Evolutionary conservation across 2,797 vertebrate species (phyloP), one percentile per base, ranked within the genome.

Genomic region (Protonibea diacanthus): DNA sequence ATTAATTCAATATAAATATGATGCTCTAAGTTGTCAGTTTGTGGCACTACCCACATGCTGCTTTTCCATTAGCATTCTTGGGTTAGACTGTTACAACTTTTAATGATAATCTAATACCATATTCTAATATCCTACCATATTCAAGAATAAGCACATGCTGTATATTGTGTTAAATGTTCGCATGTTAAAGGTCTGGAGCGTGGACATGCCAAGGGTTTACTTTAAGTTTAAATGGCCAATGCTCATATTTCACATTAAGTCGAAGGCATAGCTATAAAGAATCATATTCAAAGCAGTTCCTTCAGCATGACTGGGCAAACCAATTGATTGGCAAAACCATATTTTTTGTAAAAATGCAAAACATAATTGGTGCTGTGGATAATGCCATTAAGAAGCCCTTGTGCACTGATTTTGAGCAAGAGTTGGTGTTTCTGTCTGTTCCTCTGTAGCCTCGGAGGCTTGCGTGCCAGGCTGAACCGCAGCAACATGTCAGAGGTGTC

Each of bases 381-480:
- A 9, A 23, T 21, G 11, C 14, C 48, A 5, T 38, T 14, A 42
- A 42, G n/a, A 21, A 14, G 14, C 45, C 8, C 8, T 7, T 17
- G n/a, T 27, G 20, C 18, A 20, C 3, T 52, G 20, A 18, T 62
- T 47, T 62, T 18, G n/a, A 3, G 6, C 47, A 11, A 27, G 3
- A 9, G 20, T 18, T 3, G 23, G 3, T 49, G 13, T 20, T 42
- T 74, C 23, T 1, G 0, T 78, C 21, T 14, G n/a, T 68, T 27
- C 9, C 25, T 52, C 42, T 15, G 23, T 62, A 98, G 97, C 6
- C 91, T 98, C 0, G 91, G 95, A 79, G 88, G 59, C 84, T 94
- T 97, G 95, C 96, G 77, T 91, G 93, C 93, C 53, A 96, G 90
- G 85, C 94, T 97, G 89, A 74, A 53, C 20, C 89, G 20, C 75